phyloP scores from a whole-genome alignment of 2,113 vertebrate genomes.

The Cephalopholis sonnerati region DNA sequence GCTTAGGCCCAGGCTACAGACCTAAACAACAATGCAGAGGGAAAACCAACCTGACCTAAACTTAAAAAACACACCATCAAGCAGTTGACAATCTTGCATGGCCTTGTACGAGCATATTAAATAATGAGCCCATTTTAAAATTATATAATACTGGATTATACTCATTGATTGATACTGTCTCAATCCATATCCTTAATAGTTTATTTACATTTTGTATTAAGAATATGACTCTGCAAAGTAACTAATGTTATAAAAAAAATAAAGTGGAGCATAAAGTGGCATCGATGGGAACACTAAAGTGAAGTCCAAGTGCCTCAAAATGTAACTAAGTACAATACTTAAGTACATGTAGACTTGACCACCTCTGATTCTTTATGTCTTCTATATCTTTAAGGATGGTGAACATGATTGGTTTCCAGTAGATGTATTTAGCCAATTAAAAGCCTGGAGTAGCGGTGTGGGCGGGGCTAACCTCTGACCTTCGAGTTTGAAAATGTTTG shows the following conservation, averaged over 20 bases:
- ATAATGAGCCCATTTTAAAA: neutral
- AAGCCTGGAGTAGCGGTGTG: neutral
- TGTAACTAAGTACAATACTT: no score
- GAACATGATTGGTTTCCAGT: neutral
- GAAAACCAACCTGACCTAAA: no score
- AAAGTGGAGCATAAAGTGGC: neutral
- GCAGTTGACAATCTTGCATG: no score
- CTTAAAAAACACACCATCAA: no score
- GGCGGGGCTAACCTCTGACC: neutral
- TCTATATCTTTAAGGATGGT: neutral
- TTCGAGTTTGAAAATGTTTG: neutral
- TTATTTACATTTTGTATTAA: neutral
- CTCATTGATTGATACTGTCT: neutral
- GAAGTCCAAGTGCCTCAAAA: no score
- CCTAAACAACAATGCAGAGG: no score
- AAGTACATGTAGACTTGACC: no score
- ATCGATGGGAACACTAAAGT: neutral
- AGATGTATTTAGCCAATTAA: neutral
- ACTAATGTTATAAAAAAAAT: neutral
- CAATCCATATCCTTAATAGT: neutral
- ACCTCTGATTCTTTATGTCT: no score
- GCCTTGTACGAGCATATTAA: no score
- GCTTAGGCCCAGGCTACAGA: no score
- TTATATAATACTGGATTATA: neutral
- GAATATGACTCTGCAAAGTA: neutral